Percentiles rank a stretch among this genome's conserved stretches.
phyloP scores from a whole-genome alignment of 2,888 invertebrate genomes.

The Oligia strigilis region DNA sequence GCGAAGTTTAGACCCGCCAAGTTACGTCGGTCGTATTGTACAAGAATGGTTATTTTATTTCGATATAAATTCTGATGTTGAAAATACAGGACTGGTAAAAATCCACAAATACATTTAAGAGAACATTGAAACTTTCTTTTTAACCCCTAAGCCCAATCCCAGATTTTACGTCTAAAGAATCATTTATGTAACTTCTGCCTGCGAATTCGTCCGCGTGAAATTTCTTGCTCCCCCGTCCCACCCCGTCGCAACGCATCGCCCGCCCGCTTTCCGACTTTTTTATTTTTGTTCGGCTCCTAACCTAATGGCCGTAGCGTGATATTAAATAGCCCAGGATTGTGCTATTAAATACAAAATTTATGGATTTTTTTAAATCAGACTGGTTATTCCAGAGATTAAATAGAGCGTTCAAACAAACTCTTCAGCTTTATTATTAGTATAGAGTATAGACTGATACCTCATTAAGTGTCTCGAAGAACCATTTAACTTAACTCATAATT shows the following conservation, averaged over 20 bases:
- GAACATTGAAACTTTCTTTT: background rate
- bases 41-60: slow-evolving; percentile 8
- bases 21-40: background rate
- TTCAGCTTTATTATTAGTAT: too few relatives aligned
- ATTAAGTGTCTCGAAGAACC: background rate
- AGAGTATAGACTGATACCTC: too few relatives aligned
- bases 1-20: too few relatives aligned
- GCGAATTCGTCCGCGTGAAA: too few relatives aligned
- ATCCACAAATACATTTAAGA: background rate
- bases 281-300: too few relatives aligned
- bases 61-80: slow-evolving; percentile 1
- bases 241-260: background rate
- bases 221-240: background rate
- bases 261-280: background rate
- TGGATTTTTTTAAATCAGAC: too few relatives aligned
- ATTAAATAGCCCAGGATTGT: background rate
- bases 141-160: background rate
- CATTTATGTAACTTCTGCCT: background rate
- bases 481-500: background rate
- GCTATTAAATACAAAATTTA: too few relatives aligned
- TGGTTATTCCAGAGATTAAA: too few relatives aligned
- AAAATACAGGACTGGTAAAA: background rate
- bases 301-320: background rate
- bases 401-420: too few relatives aligned
- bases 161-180: background rate